A percentile compares a stretch with the other conserved stretches of the same genome.
phyloP scores from a whole-genome alignment of 2,797 vertebrate genomes.

The Gallirallus australis region DNA sequence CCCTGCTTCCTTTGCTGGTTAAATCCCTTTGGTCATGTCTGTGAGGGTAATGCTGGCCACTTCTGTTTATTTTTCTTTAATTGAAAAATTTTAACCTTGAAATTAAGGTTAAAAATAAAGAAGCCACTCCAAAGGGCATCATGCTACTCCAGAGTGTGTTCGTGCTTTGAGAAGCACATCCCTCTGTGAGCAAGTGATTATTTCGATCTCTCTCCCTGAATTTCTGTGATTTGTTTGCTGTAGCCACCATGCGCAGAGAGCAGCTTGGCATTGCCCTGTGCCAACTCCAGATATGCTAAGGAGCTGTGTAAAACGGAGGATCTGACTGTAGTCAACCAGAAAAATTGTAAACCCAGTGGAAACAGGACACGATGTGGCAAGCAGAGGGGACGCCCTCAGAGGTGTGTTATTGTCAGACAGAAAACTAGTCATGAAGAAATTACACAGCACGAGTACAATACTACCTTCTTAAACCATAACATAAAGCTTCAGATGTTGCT shows the following conservation, averaged over 20 bases:
- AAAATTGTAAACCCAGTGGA: background rate
- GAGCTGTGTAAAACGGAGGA: background rate
- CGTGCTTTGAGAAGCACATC: background rate
- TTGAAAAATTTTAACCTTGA: background rate
- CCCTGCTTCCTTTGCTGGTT: slow-evolving; percentile 41
- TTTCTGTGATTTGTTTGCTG: background rate
- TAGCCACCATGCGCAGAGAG: background rate
- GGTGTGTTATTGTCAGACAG: background rate
- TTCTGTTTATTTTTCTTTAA: slow-evolving; percentile 45
- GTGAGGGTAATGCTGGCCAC: background rate
- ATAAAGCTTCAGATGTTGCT: background rate
- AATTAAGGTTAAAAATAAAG: background rate
- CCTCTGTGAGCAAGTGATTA: background rate
- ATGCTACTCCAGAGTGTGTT: rapidly evolving
- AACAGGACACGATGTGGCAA: background rate
- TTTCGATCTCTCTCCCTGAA: background rate
- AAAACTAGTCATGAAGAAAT: background rate
- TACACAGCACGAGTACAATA: background rate
- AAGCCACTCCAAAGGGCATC: background rate
- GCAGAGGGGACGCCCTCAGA: background rate
- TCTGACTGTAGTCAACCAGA: background rate
- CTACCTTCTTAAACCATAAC: background rate
- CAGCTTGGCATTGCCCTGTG: background rate
- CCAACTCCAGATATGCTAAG: background rate
- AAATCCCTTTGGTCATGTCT: background rate